Percentiles rank a stretch among this genome's conserved stretches.
phyloP scores from a whole-genome alignment of 2,113 vertebrate genomes.

The Hippolais icterina region DNA sequence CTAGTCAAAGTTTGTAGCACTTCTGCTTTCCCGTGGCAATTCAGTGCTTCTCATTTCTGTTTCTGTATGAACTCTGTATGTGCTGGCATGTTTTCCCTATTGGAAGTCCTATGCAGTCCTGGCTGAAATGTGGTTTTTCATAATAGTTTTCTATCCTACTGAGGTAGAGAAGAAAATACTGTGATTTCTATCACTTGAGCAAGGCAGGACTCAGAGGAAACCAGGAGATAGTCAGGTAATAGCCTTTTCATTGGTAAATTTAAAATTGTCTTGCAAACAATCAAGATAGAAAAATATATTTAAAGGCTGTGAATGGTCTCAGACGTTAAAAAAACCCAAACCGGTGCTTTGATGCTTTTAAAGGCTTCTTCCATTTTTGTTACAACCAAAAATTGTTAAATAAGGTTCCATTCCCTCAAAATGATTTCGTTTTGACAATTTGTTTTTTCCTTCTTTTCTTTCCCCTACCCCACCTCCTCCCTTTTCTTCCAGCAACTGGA shows the following conservation, averaged over 20 bases:
- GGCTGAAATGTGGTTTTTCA: background rate
- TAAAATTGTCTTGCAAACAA: background rate
- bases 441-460: background rate
- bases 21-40: slow-evolving; percentile 33
- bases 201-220: background rate
- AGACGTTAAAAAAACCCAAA: background rate
- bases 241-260: background rate
- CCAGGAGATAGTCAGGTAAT: background rate
- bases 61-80: background rate
- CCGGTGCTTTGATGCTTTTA: background rate
- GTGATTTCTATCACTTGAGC: background rate
- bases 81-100: background rate
- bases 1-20: background rate
- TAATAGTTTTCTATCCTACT: background rate
- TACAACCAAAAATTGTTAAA: background rate
- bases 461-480: background rate
- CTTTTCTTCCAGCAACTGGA: slow-evolving; percentile 84
- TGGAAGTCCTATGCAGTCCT: background rate
- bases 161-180: background rate
- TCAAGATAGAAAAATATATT: background rate
- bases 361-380: background rate
- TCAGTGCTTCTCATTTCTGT: background rate
- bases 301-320: background rate
- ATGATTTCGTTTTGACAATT: background rate
- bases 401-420: background rate